Base-by-base conservation (phyloP, 2,888 invertebrate species). In the Agrenia bidenticulata region DNA sequence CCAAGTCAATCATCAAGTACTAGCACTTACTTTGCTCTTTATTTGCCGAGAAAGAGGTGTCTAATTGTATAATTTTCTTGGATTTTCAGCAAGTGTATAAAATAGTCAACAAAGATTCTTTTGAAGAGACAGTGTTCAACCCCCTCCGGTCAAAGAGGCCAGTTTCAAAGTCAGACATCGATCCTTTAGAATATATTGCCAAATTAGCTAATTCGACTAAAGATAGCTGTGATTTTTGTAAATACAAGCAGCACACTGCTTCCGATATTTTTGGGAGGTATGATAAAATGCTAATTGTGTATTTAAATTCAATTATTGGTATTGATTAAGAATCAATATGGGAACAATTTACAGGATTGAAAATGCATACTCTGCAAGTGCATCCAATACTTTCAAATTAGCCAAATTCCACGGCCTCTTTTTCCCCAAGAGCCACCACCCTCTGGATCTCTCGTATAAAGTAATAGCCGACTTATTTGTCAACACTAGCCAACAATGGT, bases 321-420 rank as follows among this genome's bases (percentile, higher is more conserved):
- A 15, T 39, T 9, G 15, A 39, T 39, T 11, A 39, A 11, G 15
- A 11, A 11, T 15, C 15, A 39, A 39, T 39, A 11, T 39, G 15
- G 39, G 9, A 11, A 39, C 39, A n/a, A n/a, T 23, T 51, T 51
- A 23, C 63, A 76, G 77, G 39, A 72, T 81, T 19, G 79, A 79
- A 63, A 77, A 78, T 1, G 71, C 76, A 19, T 74, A 76, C 57
- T 78, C 80, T 13, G 79, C 78, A 57, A 79, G 80, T 51, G 80
- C 80, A 13, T 78, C 81, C 13, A 82, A 82, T 73, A 78, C 80
- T 0, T 82, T 82, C 67, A 81, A 81, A 70, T 71, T 81, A 32
- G 80, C 81, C 55, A 77, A 78, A 42, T 81, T 80, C 77, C 81
- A 82, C 74, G 79, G 79, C 0, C 71, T 82, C 23, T 77, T 81